phyloP scores from a whole-genome alignment of 2,888 invertebrate genomes.

The Andrena flavipes region DNA sequence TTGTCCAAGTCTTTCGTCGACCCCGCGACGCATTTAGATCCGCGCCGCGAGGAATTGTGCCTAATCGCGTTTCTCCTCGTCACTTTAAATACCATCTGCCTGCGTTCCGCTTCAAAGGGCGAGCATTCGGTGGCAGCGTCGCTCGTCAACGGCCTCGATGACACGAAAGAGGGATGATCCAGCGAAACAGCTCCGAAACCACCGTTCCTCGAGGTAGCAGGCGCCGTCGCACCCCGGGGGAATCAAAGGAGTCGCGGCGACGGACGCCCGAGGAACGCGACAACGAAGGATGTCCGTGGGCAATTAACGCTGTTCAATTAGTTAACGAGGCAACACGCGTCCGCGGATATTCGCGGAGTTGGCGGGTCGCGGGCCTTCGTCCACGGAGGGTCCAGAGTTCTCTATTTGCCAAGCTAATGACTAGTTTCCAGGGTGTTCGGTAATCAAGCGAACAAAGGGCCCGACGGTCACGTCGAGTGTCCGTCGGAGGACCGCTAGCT shows the following conservation, averaged over 20 bases:
- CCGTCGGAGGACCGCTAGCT: conserved; percentile 58
- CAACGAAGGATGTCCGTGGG: background rate
- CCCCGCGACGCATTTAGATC: conserved; percentile 50
- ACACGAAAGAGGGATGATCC: conserved; percentile 13
- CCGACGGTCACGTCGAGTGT: conserved; percentile 76
- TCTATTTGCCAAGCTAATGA: conserved; percentile 80
- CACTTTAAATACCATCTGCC: background rate
- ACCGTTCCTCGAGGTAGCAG: background rate
- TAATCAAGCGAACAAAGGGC: conserved; percentile 81
- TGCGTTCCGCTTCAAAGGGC: conserved; percentile 6
- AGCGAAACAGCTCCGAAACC: background rate
- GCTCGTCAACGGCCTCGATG: conserved; percentile 10
- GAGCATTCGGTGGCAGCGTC: background rate
- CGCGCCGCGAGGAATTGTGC: conserved; percentile 12
- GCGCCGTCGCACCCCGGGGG: background rate
- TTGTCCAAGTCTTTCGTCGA: conserved; percentile 35
- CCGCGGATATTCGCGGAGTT: conserved; percentile 15
- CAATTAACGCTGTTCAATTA: conserved; percentile 39
- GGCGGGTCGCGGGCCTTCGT: conserved; percentile 14
- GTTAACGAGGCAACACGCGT: conserved; percentile 36
- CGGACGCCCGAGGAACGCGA: background rate
- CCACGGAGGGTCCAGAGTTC: conserved; percentile 26
- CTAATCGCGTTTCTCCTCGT: conserved; percentile 21
- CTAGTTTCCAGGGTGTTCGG: conserved; percentile 76
- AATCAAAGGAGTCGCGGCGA: background rate